Evolutionary conservation across 2,888 invertebrate species (phyloP), one percentile per base, ranked within the genome.

Genomic region (Marasmarcha lunaedactyla): DNA sequence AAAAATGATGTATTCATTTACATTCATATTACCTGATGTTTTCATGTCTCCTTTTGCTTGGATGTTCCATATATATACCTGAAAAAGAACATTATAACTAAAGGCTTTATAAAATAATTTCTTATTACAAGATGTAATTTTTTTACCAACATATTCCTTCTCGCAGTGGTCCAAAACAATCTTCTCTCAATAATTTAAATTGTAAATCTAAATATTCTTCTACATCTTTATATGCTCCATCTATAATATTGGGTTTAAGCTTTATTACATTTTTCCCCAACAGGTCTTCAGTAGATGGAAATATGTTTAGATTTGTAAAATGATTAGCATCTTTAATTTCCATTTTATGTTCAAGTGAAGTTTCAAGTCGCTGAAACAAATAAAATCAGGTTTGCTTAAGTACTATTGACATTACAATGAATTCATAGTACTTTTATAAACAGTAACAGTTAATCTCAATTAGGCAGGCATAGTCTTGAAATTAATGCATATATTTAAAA

Each of bases 201-300:
- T 94, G 94, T n/a, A 89, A 76, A 51, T 92, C 90, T 14, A 95
- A 71, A 59, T 95, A 95, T 54, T 93, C 88, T 35, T 89, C 84
- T 6, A 89, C 77, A 54, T 81, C 81, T 1, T 73, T 57, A 59
- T 91, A 94, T 0, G 84, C 73, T 11, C 90, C 91, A 34, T 85
- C 64, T 1, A 86, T 63, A 39, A 88, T 85, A 55, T 89, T 90
- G 0, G 86, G 84, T 50, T 68, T 50, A 14, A 81, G 65, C 26
- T 69, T 54, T 1, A 48, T 83, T 40, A 47, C 84, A 10, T 65
- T 61, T 0, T 73, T 51, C 0, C 70, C 72, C 0, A 90, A 84
- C 52, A 86, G 78, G 41, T 90, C 84, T 39, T 81, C 60, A 44
- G 78, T 70, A 1, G 78, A 67, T 0, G 88, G 86, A 45, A 74